A percentile compares a stretch with the other conserved stretches of the same genome.
These are phyloP conservation scores for Holocentrus rufus DNA, from an alignment of 2,797 vertebrate species.

Conservation along the genomic window DNA sequence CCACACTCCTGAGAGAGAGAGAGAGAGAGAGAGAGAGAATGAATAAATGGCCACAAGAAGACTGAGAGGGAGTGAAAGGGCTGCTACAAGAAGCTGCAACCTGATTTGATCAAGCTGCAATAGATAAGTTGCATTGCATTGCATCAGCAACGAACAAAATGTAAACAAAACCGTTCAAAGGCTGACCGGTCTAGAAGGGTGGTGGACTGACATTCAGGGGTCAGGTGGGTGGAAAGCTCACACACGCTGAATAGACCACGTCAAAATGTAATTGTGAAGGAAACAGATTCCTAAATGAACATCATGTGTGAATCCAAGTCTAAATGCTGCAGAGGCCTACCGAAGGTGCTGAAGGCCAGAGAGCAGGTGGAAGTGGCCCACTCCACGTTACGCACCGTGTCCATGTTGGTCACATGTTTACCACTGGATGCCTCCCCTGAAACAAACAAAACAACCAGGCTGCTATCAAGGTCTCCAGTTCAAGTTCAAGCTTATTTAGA, in stretches of 20 bases:
- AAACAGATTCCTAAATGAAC: background rate
- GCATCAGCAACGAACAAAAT: too few relatives aligned
- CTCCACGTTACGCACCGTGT: constrained; percentile 84
- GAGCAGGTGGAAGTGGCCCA: constrained; percentile 89
- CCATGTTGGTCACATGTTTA: constrained; percentile 89
- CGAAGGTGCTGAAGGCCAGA: constrained; percentile 87
- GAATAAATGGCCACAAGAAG: constrained; percentile 19
- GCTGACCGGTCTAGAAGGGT: background rate
- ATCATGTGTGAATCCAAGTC: too few relatives aligned
- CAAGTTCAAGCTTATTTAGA: too few relatives aligned
- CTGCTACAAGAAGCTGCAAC: too few relatives aligned
- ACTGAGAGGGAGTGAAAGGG: background rate
- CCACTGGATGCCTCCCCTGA: constrained; percentile 87
- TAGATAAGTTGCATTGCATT: too few relatives aligned
- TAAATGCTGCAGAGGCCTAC: constrained; percentile 78
- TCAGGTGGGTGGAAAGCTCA: too few relatives aligned
- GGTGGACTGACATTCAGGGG: background rate
- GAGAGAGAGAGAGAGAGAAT: background rate
- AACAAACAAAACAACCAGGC: background rate
- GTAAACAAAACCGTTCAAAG: too few relatives aligned
- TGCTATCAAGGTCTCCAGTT: too few relatives aligned
- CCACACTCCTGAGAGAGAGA: constrained; percentile 79
- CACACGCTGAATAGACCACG: too few relatives aligned
- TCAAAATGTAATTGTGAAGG: background rate
- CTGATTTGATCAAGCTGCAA: too few relatives aligned